phyloP scores from a whole-genome alignment of 2,797 vertebrate species.

The Sciurus vulgaris region DNA sequence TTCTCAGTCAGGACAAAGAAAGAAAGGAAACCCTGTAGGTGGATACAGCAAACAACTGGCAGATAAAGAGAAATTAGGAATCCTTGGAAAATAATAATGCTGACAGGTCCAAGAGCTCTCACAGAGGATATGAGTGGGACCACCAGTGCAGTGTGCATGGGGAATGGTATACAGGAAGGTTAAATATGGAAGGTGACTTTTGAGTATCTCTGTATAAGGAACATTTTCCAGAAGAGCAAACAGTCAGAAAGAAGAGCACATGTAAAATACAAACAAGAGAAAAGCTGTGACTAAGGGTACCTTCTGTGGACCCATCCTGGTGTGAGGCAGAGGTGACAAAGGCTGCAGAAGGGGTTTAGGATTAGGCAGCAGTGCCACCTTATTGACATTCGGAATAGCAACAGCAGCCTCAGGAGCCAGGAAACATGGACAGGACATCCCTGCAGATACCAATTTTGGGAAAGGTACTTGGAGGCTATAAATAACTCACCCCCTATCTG shows the following conservation, averaged over 20 bases:
- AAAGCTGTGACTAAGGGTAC: too few species aligned
- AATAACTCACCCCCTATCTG: background rate
- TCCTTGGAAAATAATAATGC: background rate
- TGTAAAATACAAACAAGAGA: too few species aligned
- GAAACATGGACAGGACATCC: background rate
- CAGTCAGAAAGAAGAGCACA: too few species aligned
- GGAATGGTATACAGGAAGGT: background rate
- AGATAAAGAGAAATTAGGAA: too few species aligned
- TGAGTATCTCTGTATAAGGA: too few species aligned
- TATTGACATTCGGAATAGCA: fast-evolving
- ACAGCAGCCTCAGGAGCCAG: background rate
- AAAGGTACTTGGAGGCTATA: background rate
- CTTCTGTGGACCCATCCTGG: fast-evolving
- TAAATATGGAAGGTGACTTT: fast-evolving
- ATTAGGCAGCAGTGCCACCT: background rate
- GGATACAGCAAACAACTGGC: background rate
- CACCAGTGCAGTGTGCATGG: fast-evolving
- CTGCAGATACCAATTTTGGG: fast-evolving
- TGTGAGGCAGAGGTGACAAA: background rate
- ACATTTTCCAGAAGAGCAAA: background rate
- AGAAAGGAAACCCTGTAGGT: too few species aligned
- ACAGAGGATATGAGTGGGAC: background rate
- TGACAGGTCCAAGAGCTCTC: too few species aligned
- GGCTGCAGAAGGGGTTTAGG: too few species aligned
- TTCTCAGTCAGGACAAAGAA: background rate